A percentile compares a stretch with the other conserved stretches of the same genome.
These are phyloP conservation scores for Machaerirhynchus nigripectus DNA, from an alignment of 2,113 vertebrate species.

Conservation along the genomic window DNA sequence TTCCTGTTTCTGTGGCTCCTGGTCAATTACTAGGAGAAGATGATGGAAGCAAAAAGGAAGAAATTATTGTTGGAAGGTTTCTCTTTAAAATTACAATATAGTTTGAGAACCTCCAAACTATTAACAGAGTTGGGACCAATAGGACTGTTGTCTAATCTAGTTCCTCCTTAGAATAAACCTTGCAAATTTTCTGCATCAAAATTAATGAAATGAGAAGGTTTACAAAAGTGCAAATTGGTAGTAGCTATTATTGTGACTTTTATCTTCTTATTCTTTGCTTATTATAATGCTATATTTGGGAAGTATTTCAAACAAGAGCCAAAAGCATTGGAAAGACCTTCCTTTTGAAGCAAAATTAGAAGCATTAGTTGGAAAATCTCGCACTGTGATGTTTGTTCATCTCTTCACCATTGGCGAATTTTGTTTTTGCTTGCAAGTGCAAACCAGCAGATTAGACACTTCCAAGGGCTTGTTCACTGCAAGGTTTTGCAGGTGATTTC, in stretches of 20 bases:
- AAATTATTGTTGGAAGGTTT: neutral
- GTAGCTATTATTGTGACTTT: neutral
- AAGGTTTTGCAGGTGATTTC: constrained; percentile 76
- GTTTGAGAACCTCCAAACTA: neutral
- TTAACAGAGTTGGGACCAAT: neutral
- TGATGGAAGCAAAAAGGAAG: neutral
- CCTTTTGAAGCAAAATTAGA: constrained; percentile 12
- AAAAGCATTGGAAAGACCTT: neutral
- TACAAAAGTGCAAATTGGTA: neutral
- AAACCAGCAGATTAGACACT: constrained; percentile 58
- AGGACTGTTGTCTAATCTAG: neutral
- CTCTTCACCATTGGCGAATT: neutral
- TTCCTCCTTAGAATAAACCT: neutral
- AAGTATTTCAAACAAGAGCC: neutral
- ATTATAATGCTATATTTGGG: neutral
- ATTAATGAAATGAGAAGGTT: neutral
- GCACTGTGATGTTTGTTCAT: constrained; percentile 16
- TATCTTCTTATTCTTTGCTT: neutral
- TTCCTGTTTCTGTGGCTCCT: neutral
- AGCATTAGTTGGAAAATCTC: neutral
- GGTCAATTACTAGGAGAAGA: neutral
- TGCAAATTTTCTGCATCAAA: neutral
- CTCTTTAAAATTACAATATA: neutral
- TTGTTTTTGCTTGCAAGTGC: constrained; percentile 49
- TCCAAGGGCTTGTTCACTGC: constrained; percentile 57